These are phyloP conservation scores for Drosophila mayaguana DNA, from an alignment of 2,888 invertebrate genomes.

Conservation along the genomic window DNA sequence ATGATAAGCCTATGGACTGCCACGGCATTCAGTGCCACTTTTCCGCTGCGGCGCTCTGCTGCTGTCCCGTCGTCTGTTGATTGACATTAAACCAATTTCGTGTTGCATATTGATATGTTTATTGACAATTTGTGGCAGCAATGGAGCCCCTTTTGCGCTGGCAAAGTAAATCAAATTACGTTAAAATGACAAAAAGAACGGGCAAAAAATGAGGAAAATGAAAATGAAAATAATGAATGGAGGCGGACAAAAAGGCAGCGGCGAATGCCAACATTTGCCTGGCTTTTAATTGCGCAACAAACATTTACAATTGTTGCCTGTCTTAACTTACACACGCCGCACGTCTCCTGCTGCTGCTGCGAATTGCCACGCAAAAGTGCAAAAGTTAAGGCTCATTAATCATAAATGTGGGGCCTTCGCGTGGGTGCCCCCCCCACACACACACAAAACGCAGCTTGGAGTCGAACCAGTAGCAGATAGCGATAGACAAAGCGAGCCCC, in stretches of 20 bases:
- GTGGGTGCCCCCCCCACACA: conserved; percentile 55
- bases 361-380: conserved; percentile 73
- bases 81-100: conserved; percentile 73
- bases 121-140: conserved; percentile 67
- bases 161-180: conserved; percentile 74
- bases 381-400: conserved; percentile 80
- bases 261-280: conserved; percentile 58
- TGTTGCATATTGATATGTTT: conserved; percentile 73
- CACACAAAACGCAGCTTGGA: not conserved
- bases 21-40: conserved; percentile 3
- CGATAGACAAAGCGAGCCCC: conserved; percentile 30
- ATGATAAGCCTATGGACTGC: conserved; percentile 47
- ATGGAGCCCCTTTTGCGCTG: conserved; percentile 11
- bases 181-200: conserved; percentile 41
- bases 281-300: conserved; percentile 78
- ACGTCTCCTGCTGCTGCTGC: conserved; percentile 33
- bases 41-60: conserved; percentile 20
- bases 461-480: conserved; percentile 11
- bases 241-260: conserved; percentile 33
- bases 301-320: conserved; percentile 79
- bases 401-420: conserved; percentile 68
- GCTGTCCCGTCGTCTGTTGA: conserved; percentile 50
- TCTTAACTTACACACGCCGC: conserved; percentile 64
- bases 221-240: conserved; percentile 1
- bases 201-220: conserved; percentile 4